Evolutionary conservation across 2,888 invertebrate genomes (phyloP), one percentile per base, ranked within the genome.

Genomic region (Drosophila barbarae): DNA sequence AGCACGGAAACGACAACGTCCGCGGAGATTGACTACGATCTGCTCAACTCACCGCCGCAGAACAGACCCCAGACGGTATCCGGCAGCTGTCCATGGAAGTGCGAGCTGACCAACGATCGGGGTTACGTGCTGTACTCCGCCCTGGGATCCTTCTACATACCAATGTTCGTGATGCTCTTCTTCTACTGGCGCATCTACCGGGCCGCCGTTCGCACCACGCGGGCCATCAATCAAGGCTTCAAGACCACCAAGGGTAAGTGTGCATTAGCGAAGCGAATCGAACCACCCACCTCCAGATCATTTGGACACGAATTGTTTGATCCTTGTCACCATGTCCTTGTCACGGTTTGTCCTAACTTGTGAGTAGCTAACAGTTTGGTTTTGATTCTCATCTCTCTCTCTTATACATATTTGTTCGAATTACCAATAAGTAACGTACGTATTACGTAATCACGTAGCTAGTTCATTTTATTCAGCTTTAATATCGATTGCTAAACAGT

Each of bases 111-210:
- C 86, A 96, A 96, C 90, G 97, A 97, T 88, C 94, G 95, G 47
- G 97, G 97, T 55, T 99, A 99, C 91, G 97, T 98, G 58, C 94
- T 99, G 57, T 98, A 98, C 90, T 98, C 98, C 5, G 98, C 98
- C 0, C 92, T 98, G 26, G 98, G 98, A n/a, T 98, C 98, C 72
- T 98, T 98, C 92, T 98, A 96, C 91, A 94, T 98, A 85, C 98
- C 98, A 39, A 98, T 98, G 97, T 93, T 97, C 84, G 96, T 98
- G 76, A 98, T 98, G 96, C 92, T 98, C 84, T 98, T 98, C 92
- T 98, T 98, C 92, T 98, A 98, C 90, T 97, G 97, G 95, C 92
- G 96, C 80, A 98, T 98, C 82, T 98, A 98, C 91, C 93, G 95
- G 75, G 97, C 98, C 5, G 99, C 98, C 30, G 95, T 96, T 13